Evolutionary conservation across 2,888 invertebrate species (phyloP).

Genomic region (Cephus rjabovi): DNA sequence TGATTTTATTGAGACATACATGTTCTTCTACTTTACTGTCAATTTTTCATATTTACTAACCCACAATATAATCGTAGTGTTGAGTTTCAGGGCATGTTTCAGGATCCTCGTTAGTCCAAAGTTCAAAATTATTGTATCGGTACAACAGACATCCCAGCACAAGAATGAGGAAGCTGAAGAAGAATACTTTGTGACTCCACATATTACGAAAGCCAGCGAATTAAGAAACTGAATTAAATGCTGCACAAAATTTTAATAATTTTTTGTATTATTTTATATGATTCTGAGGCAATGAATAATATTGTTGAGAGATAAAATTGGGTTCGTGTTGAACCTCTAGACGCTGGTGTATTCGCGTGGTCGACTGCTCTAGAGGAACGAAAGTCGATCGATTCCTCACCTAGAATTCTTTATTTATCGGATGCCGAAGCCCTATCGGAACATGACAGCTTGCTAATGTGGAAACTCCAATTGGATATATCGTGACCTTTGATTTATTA

Average conservation of each 20-base stretch:
- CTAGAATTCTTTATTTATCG: not conserved
- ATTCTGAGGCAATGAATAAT: too few species aligned
- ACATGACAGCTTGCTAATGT: not conserved
- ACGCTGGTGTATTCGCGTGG: not conserved
- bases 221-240: not conserved
- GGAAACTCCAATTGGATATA: not conserved
- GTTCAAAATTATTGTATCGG: not conserved
- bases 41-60: not conserved
- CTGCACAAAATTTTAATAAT: not conserved
- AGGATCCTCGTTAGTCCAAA: not conserved
- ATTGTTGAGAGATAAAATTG: not conserved
- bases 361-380: not conserved
- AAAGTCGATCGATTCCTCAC: not conserved
- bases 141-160: not conserved
- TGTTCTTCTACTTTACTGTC: not conserved
- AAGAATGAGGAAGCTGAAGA: not conserved
- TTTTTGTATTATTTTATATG: too few species aligned
- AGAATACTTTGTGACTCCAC: not conserved
- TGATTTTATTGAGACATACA: not conserved
- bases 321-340: not conserved
- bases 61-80: not conserved
- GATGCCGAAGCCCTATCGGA: not conserved
- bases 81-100: not conserved
- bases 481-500: not conserved
- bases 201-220: not conserved